These are phyloP conservation scores for Drosophila anceps DNA, from an alignment of 2,888 invertebrate species.

Conservation along the genomic window DNA sequence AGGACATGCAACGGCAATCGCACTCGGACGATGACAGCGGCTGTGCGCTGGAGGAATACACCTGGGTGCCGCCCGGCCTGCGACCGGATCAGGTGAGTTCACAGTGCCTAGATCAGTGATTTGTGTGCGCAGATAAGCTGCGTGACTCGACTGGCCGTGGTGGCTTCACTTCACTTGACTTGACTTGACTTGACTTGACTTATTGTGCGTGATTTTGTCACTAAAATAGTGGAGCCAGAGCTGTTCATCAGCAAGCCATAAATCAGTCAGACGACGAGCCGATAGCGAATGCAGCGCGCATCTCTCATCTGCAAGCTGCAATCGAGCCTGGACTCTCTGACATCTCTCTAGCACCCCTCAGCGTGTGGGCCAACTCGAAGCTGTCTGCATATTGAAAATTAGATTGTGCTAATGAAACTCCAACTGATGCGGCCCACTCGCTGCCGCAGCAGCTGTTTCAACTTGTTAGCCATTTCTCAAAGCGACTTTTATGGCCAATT, in stretches of 20 bases:
- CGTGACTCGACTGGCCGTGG: conserved; percentile 15
- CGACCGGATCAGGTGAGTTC: conserved; percentile 96
- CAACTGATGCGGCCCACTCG: conserved; percentile 34
- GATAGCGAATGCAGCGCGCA: conserved; percentile 28
- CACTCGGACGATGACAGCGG: conserved; percentile 99
- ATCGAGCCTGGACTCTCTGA: conserved; percentile 5
- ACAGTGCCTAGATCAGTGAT: conserved; percentile 36
- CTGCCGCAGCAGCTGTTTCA: conserved; percentile 5
- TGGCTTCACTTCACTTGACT: conserved; percentile 27
- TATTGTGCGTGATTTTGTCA: conserved; percentile 72
- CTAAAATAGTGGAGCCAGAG: conserved; percentile 5
- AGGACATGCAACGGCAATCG: conserved; percentile 93
- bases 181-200: conserved; percentile 71
- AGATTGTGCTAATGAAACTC: conserved; percentile 75
- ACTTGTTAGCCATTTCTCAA: conserved; percentile 68
- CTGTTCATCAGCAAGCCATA: conserved; percentile 58
- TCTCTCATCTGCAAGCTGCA: conserved; percentile 12
- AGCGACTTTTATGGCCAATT: conserved; percentile 76
- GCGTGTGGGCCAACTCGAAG: conserved; percentile 37
- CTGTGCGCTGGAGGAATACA: conserved; percentile 99
- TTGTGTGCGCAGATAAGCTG: conserved; percentile 63
- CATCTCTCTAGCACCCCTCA: background rate
- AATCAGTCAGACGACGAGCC: conserved; percentile 61
- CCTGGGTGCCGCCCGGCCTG: conserved; percentile 98
- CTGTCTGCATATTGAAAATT: conserved; percentile 51